Evolutionary conservation across 1,140 invertebrate genomes (phyloP).

Genomic region (Hydropsyche tenuis): DNA sequence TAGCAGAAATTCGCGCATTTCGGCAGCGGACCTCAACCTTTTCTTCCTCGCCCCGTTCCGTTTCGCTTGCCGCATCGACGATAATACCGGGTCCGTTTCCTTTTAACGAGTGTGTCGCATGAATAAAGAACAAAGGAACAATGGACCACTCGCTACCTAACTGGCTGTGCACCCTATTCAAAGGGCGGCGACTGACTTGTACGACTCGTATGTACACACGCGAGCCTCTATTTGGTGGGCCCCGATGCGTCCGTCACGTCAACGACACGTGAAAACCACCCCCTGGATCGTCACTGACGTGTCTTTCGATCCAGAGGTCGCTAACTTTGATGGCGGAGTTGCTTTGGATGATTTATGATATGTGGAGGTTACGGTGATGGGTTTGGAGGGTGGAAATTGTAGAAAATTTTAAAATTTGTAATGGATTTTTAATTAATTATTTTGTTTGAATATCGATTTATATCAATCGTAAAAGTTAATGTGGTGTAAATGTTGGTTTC

Average conservation of each 20-base stretch:
- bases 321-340: too few relatives aligned
- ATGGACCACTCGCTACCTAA: constrained; percentile 34
- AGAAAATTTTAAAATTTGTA: too few relatives aligned
- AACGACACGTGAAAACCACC: constrained; percentile 12
- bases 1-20: neutral
- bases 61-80: neutral
- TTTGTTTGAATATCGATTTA: too few relatives aligned
- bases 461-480: too few relatives aligned
- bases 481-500: too few relatives aligned
- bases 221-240: constrained; percentile 25
- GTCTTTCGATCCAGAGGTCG: neutral
- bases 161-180: constrained; percentile 30
- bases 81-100: constrained; percentile 23
- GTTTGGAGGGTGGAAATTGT: too few relatives aligned
- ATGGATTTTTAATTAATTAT: too few relatives aligned
- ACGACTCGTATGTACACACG: neutral
- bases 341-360: too few relatives aligned
- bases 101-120: constrained; percentile 35
- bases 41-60: neutral
- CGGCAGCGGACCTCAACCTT: neutral
- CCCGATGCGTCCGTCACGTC: constrained; percentile 32
- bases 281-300: neutral
- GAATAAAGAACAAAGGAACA: constrained; percentile 41
- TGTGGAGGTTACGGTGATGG: too few relatives aligned
- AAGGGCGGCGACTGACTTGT: constrained; percentile 19